phyloP scores from a whole-genome alignment of 2,888 invertebrate genomes.

The Strigamia crassipes region DNA sequence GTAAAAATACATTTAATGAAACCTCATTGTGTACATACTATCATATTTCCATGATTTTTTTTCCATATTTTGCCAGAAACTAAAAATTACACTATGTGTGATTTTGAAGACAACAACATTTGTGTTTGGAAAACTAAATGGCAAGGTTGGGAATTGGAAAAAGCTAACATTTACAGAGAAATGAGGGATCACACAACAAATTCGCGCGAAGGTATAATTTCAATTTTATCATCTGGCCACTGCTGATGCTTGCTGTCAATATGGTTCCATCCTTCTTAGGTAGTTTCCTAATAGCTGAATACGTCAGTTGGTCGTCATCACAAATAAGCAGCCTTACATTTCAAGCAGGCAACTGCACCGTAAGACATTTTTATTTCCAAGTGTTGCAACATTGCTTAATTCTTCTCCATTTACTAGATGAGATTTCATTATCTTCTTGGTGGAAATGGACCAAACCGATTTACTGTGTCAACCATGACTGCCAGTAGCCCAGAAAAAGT shows the following conservation, averaged over 20 bases:
- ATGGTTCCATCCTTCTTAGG: background rate
- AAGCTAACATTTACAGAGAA: background rate
- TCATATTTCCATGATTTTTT: background rate
- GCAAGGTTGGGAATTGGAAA: background rate
- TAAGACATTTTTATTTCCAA: background rate
- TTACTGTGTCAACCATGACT: background rate
- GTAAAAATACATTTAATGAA: no score
- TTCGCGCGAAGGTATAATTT: background rate
- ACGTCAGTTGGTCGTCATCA: background rate
- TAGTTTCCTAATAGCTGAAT: background rate
- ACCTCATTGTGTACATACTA: background rate
- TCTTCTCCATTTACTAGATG: background rate
- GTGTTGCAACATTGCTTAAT: background rate
- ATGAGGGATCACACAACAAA: background rate
- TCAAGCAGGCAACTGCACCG: background rate
- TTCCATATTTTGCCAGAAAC: background rate
- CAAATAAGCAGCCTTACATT: background rate
- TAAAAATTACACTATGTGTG: background rate
- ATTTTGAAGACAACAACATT: background rate
- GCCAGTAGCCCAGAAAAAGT: background rate
- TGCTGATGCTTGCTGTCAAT: no score
- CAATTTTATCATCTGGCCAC: background rate
- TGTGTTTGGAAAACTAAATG: background rate
- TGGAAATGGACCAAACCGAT: background rate
- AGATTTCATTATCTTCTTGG: background rate